These are phyloP conservation scores for Portevinia maculata DNA, from an alignment of 2,888 invertebrate genomes.

Conservation along the genomic window DNA sequence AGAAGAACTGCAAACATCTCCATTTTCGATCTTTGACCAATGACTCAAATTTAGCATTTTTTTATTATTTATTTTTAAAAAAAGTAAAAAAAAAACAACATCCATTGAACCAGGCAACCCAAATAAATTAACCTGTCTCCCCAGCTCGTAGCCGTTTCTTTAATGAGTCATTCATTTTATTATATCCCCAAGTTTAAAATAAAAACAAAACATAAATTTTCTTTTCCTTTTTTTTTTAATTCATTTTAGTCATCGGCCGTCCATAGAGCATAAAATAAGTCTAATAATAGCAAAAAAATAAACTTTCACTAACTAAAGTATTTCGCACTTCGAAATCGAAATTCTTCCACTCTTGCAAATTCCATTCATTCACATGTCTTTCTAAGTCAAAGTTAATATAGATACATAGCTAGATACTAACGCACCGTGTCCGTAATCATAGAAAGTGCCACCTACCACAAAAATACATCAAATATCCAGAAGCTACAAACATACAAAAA, in stretches of 20 bases:
- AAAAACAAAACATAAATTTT: constrained; percentile 57
- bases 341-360: constrained; percentile 44
- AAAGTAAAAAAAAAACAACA: constrained; percentile 9
- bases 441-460: constrained; percentile 63
- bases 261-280: constrained; percentile 23
- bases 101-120: background rate
- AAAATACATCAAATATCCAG: constrained; percentile 10
- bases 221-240: constrained; percentile 2
- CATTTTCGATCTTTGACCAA: constrained; percentile 25
- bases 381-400: constrained; percentile 31
- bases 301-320: constrained; percentile 69
- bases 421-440: constrained; percentile 55
- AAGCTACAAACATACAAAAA: constrained; percentile 16
- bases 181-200: constrained; percentile 13
- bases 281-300: constrained; percentile 43
- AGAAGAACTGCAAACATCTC: constrained; percentile 4
- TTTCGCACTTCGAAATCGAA: constrained; percentile 69
- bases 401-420: no score
- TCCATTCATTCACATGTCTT: constrained; percentile 55
- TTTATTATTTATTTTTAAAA: background rate
- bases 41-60: constrained; percentile 28
- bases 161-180: constrained; percentile 20
- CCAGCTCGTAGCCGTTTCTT: constrained; percentile 5
- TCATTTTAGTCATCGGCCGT: background rate
- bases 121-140: constrained; percentile 20